phyloP scores from a whole-genome alignment of 1,140 invertebrate genomes.

The Drusus annulatus region DNA sequence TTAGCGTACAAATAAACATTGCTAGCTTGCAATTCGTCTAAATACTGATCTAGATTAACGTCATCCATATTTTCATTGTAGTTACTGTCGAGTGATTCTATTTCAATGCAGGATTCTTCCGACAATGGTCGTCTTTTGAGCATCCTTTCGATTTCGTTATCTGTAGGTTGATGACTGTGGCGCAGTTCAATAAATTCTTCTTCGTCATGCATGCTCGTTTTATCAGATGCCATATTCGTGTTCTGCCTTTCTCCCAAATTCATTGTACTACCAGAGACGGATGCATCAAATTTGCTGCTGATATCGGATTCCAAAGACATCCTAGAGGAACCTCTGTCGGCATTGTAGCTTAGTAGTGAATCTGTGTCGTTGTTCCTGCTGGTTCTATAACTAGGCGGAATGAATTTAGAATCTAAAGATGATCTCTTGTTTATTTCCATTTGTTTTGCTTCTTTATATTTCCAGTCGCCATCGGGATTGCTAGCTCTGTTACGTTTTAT shows the following conservation, averaged over 20 bases:
- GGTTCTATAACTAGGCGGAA: constrained; percentile 64
- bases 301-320: constrained; percentile 69
- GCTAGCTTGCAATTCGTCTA: constrained; percentile 75
- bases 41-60: constrained; percentile 77
- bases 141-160: constrained; percentile 74
- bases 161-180: constrained; percentile 63
- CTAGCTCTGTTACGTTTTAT: constrained; percentile 67
- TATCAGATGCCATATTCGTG: constrained; percentile 66
- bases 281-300: constrained; percentile 69
- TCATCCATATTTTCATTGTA: constrained; percentile 72
- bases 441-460: constrained; percentile 60
- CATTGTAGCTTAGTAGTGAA: constrained; percentile 69
- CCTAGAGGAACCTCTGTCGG: constrained; percentile 68
- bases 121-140: constrained; percentile 81
- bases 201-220: constrained; percentile 65
- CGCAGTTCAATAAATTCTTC: constrained; percentile 70
- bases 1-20: constrained; percentile 60
- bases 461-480: constrained; percentile 62
- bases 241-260: constrained; percentile 37
- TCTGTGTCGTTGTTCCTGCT: constrained; percentile 66
- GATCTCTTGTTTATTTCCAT: constrained; percentile 58
- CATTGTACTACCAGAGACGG: constrained; percentile 53
- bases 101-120: constrained; percentile 76
- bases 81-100: constrained; percentile 75
- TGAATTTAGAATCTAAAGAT: constrained; percentile 63